phyloP scores from a whole-genome alignment of 2,888 invertebrate species.

The Cheilosia scutellata region DNA sequence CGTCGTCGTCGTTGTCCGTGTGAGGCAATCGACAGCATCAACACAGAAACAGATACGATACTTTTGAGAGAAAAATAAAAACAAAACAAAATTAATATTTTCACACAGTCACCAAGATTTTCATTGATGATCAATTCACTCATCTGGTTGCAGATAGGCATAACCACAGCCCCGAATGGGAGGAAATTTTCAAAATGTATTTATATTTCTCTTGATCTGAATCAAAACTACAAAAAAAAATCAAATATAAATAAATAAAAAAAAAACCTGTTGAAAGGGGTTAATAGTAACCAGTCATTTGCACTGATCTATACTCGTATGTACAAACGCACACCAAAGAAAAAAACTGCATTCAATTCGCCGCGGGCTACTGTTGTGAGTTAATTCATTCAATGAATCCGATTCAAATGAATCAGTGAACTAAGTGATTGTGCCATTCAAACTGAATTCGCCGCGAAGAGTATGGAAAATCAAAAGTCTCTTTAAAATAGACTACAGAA shows the following conservation, averaged over 20 bases:
- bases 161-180: conserved; percentile 21
- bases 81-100: conserved; percentile 47
- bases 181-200: conserved; percentile 43
- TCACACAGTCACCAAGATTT: conserved; percentile 64
- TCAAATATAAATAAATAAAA: conserved; percentile 45
- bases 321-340: neutral
- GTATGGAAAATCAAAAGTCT: conserved; percentile 34
- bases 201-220: conserved; percentile 54
- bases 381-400: neutral
- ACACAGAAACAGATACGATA: conserved; percentile 16
- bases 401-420: neutral
- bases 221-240: conserved; percentile 46
- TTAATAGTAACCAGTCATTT: conserved; percentile 60
- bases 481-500: conserved; percentile 28
- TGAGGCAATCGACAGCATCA: conserved; percentile 47
- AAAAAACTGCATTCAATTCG: conserved; percentile 38
- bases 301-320: neutral
- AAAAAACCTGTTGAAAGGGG: conserved; percentile 70
- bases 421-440: neutral
- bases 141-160: conserved; percentile 12
- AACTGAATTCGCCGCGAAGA: conserved; percentile 45
- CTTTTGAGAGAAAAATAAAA: neutral
- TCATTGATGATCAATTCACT: conserved; percentile 61
- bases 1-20: conserved; percentile 25
- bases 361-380: conserved; percentile 11